Percentiles rank a stretch among this genome's conserved stretches.
Evolutionary conservation across 1,140 invertebrate species (phyloP).

Genomic region (Pseudomyrmex gracilis): DNA sequence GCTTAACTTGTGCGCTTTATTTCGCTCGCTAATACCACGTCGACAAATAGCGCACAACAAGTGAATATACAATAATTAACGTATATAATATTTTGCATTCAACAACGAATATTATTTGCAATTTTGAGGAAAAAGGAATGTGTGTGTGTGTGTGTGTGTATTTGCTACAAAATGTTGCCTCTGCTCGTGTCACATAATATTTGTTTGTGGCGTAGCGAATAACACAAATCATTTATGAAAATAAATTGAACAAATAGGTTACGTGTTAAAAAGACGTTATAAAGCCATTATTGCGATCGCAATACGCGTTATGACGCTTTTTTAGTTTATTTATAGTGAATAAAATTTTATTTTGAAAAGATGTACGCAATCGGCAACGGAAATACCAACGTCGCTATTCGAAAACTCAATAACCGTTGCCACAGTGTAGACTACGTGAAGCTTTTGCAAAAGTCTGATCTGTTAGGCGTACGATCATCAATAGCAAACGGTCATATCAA

Average conservation of each 20-base stretch:
- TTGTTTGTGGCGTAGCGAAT: background rate
- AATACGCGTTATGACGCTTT: background rate
- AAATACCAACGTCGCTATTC: slow-evolving; percentile 10
- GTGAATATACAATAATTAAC: background rate
- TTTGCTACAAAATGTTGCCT: background rate
- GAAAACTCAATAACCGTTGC: slow-evolving; percentile 11
- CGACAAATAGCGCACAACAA: background rate
- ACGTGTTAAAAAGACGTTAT: background rate
- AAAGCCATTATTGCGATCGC: background rate
- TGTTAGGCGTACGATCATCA: slow-evolving; percentile 26
- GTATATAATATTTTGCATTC: too few relatives aligned
- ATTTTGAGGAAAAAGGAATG: background rate
- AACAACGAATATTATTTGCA: too few relatives aligned
- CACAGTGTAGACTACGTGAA: slow-evolving; percentile 1
- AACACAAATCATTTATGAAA: slow-evolving; percentile 1
- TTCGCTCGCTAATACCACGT: background rate
- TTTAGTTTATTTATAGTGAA: background rate
- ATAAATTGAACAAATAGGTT: background rate
- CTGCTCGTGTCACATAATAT: background rate
- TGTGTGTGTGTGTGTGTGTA: background rate
- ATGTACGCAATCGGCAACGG: background rate
- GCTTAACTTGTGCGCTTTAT: slow-evolving; percentile 10
- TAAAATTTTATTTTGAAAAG: background rate
- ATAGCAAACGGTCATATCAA: slow-evolving; percentile 39
- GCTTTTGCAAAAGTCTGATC: slow-evolving; percentile 13